Percentiles rank a stretch among this genome's conserved stretches.
phyloP scores from a whole-genome alignment of 1,140 invertebrate genomes.

The Muscidifurax raptorellus region DNA sequence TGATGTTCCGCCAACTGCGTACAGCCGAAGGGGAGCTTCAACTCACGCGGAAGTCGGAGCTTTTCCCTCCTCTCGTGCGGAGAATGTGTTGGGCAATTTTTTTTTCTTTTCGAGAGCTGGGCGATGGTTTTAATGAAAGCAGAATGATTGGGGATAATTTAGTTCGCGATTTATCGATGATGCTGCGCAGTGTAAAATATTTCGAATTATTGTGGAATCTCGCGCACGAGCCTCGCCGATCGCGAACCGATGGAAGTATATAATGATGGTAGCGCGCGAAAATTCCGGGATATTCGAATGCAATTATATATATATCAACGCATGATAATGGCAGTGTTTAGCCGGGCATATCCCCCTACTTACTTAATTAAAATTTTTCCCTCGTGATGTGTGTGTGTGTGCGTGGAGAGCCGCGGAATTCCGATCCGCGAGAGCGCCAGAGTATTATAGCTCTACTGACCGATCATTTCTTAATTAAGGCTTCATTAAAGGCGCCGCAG shows the following conservation, averaged over 20 bases:
- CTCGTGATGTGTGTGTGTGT: neutral
- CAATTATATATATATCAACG: neutral
- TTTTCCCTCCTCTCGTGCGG: no score
- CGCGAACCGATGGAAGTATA: no score
- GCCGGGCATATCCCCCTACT: neutral
- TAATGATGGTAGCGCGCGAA: neutral
- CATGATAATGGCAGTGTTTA: slow-evolving; percentile 1
- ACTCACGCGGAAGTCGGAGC: no score
- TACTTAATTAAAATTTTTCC: slow-evolving; percentile 20
- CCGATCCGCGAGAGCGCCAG: no score
- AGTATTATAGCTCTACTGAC: neutral
- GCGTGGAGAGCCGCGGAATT: neutral
- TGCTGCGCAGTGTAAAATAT: no score
- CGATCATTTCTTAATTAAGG: slow-evolving; percentile 36
- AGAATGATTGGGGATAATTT: neutral
- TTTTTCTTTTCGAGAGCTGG: neutral
- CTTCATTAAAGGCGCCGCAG: slow-evolving; percentile 3
- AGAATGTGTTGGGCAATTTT: no score
- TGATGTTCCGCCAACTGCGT: no score
- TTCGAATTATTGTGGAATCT: no score
- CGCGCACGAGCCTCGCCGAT: no score
- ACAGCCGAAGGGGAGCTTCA: no score
- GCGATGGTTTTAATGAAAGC: no score
- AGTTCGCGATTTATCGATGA: no score
- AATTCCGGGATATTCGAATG: neutral